These are phyloP conservation scores for Saxidomus purpurata DNA, from an alignment of 1,140 invertebrate genomes.

Conservation along the genomic window DNA sequence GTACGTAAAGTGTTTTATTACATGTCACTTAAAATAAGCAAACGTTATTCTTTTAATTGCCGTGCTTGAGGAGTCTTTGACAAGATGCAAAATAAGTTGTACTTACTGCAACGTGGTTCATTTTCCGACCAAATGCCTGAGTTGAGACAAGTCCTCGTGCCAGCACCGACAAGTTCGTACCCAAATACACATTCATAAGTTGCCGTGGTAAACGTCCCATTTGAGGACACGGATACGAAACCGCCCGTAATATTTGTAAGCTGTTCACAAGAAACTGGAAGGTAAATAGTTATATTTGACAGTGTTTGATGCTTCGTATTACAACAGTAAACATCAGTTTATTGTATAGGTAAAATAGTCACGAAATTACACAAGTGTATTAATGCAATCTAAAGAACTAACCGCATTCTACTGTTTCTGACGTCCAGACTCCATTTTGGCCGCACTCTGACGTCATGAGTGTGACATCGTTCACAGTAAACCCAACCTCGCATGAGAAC, in stretches of 20 bases:
- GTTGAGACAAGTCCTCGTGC: neutral
- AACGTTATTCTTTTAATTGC: no score
- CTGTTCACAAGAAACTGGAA: conserved; percentile 36
- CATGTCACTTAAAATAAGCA: no score
- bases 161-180: conserved; percentile 1
- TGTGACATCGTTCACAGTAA: conserved; percentile 17
- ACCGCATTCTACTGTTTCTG: conserved; percentile 22
- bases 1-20: no score
- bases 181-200: conserved; percentile 32
- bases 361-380: no score
- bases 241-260: conserved; percentile 39
- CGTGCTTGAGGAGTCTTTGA: no score
- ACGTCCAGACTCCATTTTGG: conserved; percentile 37
- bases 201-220: conserved; percentile 31
- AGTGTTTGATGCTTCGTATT: no score
- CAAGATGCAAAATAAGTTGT: no score
- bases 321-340: no score
- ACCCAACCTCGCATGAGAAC: conserved; percentile 42
- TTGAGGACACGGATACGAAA: neutral
- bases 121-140: conserved; percentile 19
- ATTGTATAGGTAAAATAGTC: no score
- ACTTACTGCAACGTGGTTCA: conserved; percentile 52
- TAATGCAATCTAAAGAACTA: conserved; percentile 1
- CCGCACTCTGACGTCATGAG: neutral
- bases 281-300: no score